Base-by-base conservation (phyloP, 2,797 vertebrate genomes). In the Merluccius polli region DNA sequence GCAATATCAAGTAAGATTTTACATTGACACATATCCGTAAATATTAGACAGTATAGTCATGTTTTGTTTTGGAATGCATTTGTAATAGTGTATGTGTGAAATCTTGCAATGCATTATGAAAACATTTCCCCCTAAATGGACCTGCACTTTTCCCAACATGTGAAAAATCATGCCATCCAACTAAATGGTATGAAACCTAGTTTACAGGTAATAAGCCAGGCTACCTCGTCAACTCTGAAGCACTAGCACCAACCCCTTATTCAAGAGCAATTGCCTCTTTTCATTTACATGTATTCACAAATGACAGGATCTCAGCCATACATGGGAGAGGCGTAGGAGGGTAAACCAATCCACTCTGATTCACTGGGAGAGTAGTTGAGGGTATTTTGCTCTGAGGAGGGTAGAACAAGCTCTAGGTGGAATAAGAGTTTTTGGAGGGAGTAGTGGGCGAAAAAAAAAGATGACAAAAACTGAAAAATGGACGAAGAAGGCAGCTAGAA, bases 161-260 rank as follows among this genome's bases (percentile, higher is more conserved):
- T 6, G 67, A 32, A 30, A 31, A 69, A 32, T 27, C 30, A 69
- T 15, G 24, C 65, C 65, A 30, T 18, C 12, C 67, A 69, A 69
- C n/a, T 10, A 24, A 63, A n/a, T 52, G 15, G 48, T 52, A 52
- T n/a, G 48, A 24, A n/a, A 11, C 52, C 59, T 32, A 69, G 67
- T 69, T 21, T 69, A 69, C 32, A 31, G 31, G 67, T 16, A 69
- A 18, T 32, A 32, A 32, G 29, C 65, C 27, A 21, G 67, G 29
- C 67, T 67, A 67, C 63, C n/a, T 68, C 65, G 5, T 63, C 24
- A 21, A 11, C 63, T 67, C 63, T 67, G 63, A 67, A 67, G 67
- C 31, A 68, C 65, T 15, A 8, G 24, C 65, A 31, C 24, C 59
- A 68, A 68, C 12, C 27, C 29, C 67, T 69, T 10, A 30, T 16